Conservation (phyloP, 2,797 vertebrate species). For the Galaxias olidus region DNA sequence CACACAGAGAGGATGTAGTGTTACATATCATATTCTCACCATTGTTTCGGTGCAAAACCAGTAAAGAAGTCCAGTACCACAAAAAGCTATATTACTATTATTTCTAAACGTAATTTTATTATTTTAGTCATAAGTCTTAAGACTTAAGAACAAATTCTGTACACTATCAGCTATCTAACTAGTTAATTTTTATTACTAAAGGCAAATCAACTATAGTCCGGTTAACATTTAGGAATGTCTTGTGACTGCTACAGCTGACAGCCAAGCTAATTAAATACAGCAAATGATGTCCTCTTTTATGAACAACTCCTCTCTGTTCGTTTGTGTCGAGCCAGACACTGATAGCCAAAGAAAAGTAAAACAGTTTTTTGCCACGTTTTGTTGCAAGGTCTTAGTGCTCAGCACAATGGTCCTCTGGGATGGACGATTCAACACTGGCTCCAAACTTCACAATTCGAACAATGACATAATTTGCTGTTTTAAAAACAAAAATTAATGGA, state of each 20-base stretch:
- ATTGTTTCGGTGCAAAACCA: too few relatives aligned
- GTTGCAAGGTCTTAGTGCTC: constrained; percentile 19
- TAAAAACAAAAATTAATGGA: constrained; percentile 12
- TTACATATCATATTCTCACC: too few relatives aligned
- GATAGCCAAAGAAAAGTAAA: constrained; percentile 23
- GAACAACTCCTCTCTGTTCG: constrained; percentile 44
- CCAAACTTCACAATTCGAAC: constrained; percentile 35
- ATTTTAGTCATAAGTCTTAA: too few relatives aligned
- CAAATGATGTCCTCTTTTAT: constrained; percentile 37
- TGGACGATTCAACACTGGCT: constrained; percentile 48
- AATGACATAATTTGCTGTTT: constrained; percentile 37
- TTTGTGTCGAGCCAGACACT: constrained; percentile 25
- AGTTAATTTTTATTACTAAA: constrained; percentile 24
- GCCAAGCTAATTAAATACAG: constrained; percentile 48
- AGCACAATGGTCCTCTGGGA: constrained; percentile 52
- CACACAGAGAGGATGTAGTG: too few relatives aligned
- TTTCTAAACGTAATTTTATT: too few relatives aligned
- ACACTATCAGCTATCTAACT: background rate
- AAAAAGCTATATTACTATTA: too few relatives aligned
- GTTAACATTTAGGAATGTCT: constrained; percentile 37
- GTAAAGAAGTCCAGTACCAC: too few relatives aligned
- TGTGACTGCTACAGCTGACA: constrained; percentile 39
- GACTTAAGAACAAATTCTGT: too few relatives aligned
- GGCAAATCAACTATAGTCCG: constrained; percentile 41
- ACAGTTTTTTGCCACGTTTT: constrained; percentile 43